These are phyloP conservation scores for Heteromurus nitidus DNA, from an alignment of 2,888 invertebrate genomes.

Conservation along the genomic window DNA sequence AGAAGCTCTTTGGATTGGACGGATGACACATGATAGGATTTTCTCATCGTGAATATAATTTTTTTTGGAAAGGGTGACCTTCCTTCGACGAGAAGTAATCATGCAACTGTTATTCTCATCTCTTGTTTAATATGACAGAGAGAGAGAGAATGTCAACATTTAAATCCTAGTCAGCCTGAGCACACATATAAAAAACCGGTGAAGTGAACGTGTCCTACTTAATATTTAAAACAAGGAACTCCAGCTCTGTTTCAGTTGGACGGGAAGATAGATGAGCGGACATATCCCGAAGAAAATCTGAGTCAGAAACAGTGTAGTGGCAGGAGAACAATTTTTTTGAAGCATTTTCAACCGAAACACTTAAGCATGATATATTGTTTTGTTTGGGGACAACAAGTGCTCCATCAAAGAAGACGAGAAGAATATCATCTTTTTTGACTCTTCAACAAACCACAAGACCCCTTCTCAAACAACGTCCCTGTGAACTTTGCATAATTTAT, in stretches of 20 bases:
- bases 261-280: constrained; percentile 33
- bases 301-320: background rate
- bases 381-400: background rate
- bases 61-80: too few species aligned
- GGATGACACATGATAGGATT: too few species aligned
- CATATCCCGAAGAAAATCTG: background rate
- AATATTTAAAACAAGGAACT: constrained; percentile 35
- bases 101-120: constrained; percentile 11
- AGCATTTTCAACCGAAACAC: constrained; percentile 1
- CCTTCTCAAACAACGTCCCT: too few species aligned
- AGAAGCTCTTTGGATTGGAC: too few species aligned
- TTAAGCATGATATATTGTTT: background rate
- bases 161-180: constrained; percentile 5
- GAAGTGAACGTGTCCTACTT: constrained; percentile 39
- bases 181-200: background rate
- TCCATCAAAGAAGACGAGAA: background rate
- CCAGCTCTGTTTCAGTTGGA: constrained; percentile 5
- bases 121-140: constrained; percentile 53
- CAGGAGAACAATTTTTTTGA: background rate
- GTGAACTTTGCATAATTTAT: background rate
- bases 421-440: background rate
- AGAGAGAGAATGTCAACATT: constrained; percentile 49
- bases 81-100: too few species aligned
- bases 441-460: background rate
- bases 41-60: too few species aligned